Base-by-base conservation (phyloP, 2,797 vertebrate species). In the Crocidura indochinensis region DNA sequence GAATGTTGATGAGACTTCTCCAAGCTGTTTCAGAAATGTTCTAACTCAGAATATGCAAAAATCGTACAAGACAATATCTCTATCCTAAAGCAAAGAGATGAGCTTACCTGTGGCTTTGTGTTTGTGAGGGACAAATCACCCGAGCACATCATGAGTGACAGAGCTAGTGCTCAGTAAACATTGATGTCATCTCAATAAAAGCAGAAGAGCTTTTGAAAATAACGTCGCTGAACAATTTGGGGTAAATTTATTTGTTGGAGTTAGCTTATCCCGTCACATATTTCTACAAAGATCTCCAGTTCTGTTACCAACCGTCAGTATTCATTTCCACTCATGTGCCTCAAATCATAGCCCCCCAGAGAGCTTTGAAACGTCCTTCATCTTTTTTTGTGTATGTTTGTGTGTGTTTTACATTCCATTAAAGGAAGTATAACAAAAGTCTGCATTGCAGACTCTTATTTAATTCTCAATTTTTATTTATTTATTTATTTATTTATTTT, bases 151-250 rank as follows among this genome's bases (percentile, higher is more conserved):
- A 24, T 19, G 47, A 92, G 38, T 38, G 38, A 22, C 49, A 14
- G 1, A 69, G 44, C 29, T 79, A 29, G 56, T 26, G n/a, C 29
- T 89, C 71, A 53, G 56, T 73, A 78, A 38, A 38, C 38, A 38
- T 38, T 38, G 44, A 22, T 29, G 73, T 29, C 74, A 27, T 76
- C 46, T 80, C 87, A 89, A 1, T 90, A 77, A 84, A 62, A 86
- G 60, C 44, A 69, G 77, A 90, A n/a, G 10, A 62, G 72, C 64
- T 38, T 85, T 85, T 90, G 77, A 84, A 91, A 93, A 51, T 84
- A 64, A 38, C 38, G 5, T 1, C 22, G 11, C 44, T 1, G 47
- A 38, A 38, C 60, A 68, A 60, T 24, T 67, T 47, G 74, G 56
- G 1, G 68, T 74, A 38, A 90, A 24, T 49, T 11, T 74, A 65